These are phyloP conservation scores for Arge pagana DNA, from an alignment of 2,888 invertebrate genomes.

Conservation along the genomic window DNA sequence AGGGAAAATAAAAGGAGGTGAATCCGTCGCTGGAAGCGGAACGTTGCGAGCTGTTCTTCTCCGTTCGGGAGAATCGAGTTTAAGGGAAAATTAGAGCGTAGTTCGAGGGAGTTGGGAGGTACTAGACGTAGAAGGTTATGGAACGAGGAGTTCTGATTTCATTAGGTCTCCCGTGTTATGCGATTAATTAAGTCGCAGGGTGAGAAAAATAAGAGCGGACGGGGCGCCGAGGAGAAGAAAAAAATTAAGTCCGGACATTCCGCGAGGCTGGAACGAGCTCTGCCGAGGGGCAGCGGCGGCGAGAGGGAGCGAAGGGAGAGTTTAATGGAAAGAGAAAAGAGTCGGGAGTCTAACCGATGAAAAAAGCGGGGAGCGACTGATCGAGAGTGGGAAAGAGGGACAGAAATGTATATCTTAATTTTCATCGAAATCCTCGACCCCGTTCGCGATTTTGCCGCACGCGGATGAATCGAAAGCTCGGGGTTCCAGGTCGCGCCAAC, in stretches of 20 bases:
- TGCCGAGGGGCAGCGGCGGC: constrained; percentile 1
- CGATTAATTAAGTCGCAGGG: constrained; percentile 58
- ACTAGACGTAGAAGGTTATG: no score
- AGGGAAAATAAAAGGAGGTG: background rate
- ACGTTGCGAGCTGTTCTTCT: background rate
- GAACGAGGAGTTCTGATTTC: constrained; percentile 52
- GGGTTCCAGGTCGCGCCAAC: background rate
- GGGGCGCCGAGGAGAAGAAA: constrained; percentile 36
- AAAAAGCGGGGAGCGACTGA: background rate
- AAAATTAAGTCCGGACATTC: constrained; percentile 21
- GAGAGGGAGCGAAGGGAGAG: constrained; percentile 2
- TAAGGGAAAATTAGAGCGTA: constrained; percentile 27
- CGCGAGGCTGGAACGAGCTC: constrained; percentile 9
- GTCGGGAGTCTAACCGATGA: constrained; percentile 2
- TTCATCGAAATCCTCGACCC: constrained; percentile 20
- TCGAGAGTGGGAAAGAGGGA: background rate
- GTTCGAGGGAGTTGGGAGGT: constrained; percentile 35
- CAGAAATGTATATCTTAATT: constrained; percentile 17
- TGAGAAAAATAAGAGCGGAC: constrained; percentile 54
- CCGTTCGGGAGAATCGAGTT: constrained; percentile 12
- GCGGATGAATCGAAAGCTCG: no score
- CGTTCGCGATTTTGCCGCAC: no score
- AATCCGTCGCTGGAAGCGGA: background rate
- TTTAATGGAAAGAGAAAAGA: constrained; percentile 19
- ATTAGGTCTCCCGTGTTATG: constrained; percentile 59